Base-by-base conservation (phyloP, 1,140 invertebrate genomes). In the Littorina saxatilis region DNA sequence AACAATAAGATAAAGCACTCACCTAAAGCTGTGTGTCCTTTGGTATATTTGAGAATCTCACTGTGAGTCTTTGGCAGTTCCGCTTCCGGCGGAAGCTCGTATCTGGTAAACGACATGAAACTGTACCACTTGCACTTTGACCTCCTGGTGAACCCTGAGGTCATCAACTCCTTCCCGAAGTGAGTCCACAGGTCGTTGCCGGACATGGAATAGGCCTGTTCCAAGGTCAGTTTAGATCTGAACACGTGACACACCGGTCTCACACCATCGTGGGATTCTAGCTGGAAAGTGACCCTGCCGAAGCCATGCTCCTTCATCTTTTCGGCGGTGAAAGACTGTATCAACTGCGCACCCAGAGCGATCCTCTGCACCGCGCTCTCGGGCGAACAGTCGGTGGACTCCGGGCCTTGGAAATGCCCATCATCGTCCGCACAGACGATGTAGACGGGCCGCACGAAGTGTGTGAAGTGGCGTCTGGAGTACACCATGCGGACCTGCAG, bases 271-370 rank as follows among this genome's bases (percentile, higher is more conserved):
- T 87, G 94, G 27, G 85, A 84, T 84, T 93, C 92, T 20, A 98
- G 88, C 87, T 95, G 94, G 91, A 98, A 99, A 1, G 97, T 97
- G 92, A 96, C 95, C 77, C 96, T 93, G 4, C 94, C 94, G 70
- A 96, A 94, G 29, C 96, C 96, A 77, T 95, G 95, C 89, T 98
- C 96, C 79, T 94, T 93, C n/a, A 99, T 91, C 89, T 97, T 98
- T 91, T 98, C 96, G 0, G 96, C 96, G 83, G 96, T 96, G 83
- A 98, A 93, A 81, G 95, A 95, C 92, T 99, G 98, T 66, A 98
- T 94, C 40, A 98, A 92, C 87, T 96, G 94, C 17, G 96, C 94
- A 50, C 95, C 96, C 27, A 98, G 91, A 78, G 94, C 94, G 87
- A 98, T 97, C 85, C 96, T 94, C 7, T 94, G 93, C 83, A 95